These are phyloP conservation scores for Agelastica alni DNA, from an alignment of 2,888 invertebrate species.

Conservation along the genomic window DNA sequence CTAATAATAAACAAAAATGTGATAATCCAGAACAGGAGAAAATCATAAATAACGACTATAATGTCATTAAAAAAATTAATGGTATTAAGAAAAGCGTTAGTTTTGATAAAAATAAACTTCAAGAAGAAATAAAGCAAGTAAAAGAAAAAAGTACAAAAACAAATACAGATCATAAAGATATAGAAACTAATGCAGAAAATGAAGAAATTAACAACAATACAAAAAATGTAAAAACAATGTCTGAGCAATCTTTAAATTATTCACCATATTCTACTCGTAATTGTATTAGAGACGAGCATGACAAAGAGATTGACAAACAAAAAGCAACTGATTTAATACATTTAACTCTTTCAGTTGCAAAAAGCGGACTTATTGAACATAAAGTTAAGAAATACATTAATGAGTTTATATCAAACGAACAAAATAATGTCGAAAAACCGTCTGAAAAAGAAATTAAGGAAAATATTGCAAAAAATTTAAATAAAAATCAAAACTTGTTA, in stretches of 20 bases:
- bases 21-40: too few relatives aligned
- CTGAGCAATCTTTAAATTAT: too few relatives aligned
- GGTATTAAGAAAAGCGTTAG: too few relatives aligned
- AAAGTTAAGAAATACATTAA: constrained; percentile 27
- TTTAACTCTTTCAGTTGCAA: constrained; percentile 21
- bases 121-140: constrained; percentile 1
- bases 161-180: neutral
- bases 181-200: neutral
- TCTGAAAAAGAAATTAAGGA: constrained; percentile 1
- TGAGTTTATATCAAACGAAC: constrained; percentile 28
- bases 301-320: neutral
- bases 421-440: constrained; percentile 7
- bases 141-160: neutral
- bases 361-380: constrained; percentile 22
- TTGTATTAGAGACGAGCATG: neutral
- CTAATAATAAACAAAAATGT: too few relatives aligned
- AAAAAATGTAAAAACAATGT: too few relatives aligned
- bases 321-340: constrained; percentile 15
- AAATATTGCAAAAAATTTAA: neutral
- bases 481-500: too few relatives aligned
- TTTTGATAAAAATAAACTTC: neutral
- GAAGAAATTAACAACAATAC: constrained; percentile 2
- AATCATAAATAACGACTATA: too few relatives aligned
- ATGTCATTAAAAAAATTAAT: too few relatives aligned
- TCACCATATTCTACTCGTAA: too few relatives aligned